Base-by-base conservation (phyloP, 2,888 invertebrate species). In the Alviniconcha strummeri region DNA sequence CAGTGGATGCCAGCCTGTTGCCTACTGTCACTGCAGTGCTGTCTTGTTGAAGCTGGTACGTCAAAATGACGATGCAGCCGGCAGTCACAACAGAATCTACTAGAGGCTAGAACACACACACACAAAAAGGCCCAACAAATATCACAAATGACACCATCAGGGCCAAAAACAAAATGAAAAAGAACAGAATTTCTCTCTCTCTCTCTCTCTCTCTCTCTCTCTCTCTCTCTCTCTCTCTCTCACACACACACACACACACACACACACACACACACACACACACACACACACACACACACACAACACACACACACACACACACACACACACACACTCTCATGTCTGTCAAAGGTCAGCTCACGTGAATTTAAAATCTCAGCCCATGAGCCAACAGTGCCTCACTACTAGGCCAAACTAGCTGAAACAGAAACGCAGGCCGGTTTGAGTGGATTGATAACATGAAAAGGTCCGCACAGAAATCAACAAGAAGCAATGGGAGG, bases 21-120 rank as follows among this genome's bases (percentile, higher is more conserved):
- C 74, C 80, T 15, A 85, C 52, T 17, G 79, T 19, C 57, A 56
- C 55, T 13, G 55, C 76, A 7, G 84, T 83, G 72, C 82, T 71
- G 75, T 76, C 79, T 15, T 36, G 36, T 36, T 85, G 55, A 1
- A 36, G 36, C 36, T 80, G 64, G 81, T 84, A 88, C 1, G 85
- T 79, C 13, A 88, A 71, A 67, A 88, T 76, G 8, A 88, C 84
- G 57, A 86, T 85, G 77, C 85, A 81, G 3, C 87, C 87, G 17
- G 83, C 80, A 19, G 77, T 83, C 52, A 87, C 52, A 11, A 85
- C 79, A 19, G 56, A 69, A 76, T 87, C 85, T 60, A 80, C 82
- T 15, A 85, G 11, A 36, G 82, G 72, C 87, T 87, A 83, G 67
- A 84, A 82, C 15, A 82, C n/a, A 75, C 36, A 36, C 36, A 36